Percentiles rank a stretch among this genome's conserved stretches.
These are phyloP conservation scores for Metopolophium dirhodum DNA, from an alignment of 1,140 invertebrate genomes.

Conservation along the genomic window DNA sequence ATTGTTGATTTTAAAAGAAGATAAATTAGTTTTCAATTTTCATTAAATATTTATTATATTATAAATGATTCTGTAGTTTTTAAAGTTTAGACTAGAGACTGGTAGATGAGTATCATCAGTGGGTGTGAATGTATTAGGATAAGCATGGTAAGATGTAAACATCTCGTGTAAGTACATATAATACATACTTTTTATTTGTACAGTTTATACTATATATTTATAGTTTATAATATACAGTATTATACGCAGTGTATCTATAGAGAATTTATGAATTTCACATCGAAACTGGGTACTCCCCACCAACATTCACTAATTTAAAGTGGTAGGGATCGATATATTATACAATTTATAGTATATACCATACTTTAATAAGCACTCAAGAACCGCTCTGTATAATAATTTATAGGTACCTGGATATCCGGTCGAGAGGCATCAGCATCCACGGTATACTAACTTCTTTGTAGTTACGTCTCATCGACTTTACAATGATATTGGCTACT, in stretches of 20 bases:
- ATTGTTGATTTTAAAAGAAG: too few relatives aligned
- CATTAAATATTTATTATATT: too few relatives aligned
- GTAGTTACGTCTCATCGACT: constrained; percentile 70
- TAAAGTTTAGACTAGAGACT: too few relatives aligned
- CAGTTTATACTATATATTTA: too few relatives aligned
- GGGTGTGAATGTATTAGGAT: neutral
- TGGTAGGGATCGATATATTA: neutral
- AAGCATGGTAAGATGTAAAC: neutral
- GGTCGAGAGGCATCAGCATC: constrained; percentile 63
- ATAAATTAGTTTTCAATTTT: too few relatives aligned
- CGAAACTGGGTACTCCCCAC: neutral
- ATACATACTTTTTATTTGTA: too few relatives aligned
- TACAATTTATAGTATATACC: neutral
- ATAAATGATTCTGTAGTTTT: too few relatives aligned
- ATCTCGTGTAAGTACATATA: too few relatives aligned
- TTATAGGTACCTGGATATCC: constrained; percentile 61
- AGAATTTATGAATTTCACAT: neutral
- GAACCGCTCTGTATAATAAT: neutral
- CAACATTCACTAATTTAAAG: neutral
- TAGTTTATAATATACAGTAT: too few relatives aligned
- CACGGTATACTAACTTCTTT: constrained; percentile 67
- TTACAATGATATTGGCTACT: constrained; percentile 72
- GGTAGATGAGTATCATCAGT: too few relatives aligned
- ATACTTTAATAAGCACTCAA: neutral
- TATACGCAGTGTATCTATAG: neutral